Base-by-base conservation (phyloP, 1,140 invertebrate genomes). In the Sweltsa coloradensis region DNA sequence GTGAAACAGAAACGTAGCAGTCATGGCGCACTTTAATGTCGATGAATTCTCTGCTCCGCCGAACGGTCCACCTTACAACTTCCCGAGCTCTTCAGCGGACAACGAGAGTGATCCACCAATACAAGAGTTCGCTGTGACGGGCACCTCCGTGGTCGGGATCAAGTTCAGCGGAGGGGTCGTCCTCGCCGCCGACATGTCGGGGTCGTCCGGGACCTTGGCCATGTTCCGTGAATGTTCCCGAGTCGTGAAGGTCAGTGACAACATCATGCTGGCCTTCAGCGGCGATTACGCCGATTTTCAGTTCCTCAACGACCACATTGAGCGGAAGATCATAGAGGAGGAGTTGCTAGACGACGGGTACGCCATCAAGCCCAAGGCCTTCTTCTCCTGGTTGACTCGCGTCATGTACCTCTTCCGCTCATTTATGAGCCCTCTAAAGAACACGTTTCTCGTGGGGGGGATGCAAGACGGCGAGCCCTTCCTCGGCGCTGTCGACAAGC, bases 211-310 rank as follows among this genome's bases (percentile, higher is more conserved):
- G 11, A 88, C 85, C 0, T 64, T 97, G 46, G 89, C 90, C 0
- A 73, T 89, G 43, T 97, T 82, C 63, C 74, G 86, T 42, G 79
- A 89, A 66, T 79, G 86, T 51, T 76, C 85, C 1, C 73, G 94
- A 55, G 69, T 97, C 1, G 66, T 89, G 51, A 85, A 86, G 70
- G 83, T 97, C 0, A 97, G 97, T 63, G 74, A 91, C 34, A 79
- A 83, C 46, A 91, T 87, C n/a, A 70, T 97, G 25, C 64, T 97
- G 19, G 92, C 86, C 6, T 83, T 81, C 50, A 79, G 85, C 51
- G 94, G 94, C 11, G 95, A 98, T 69, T 95, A 89, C 67, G 93
- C 90, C 18, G 95, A 98, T 68, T 97, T 79, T 62, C 93, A 98
- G 65, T 92, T 83, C 58, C 69, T 98, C 3, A 82, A 81, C 60